phyloP scores from a whole-genome alignment of 2,113 vertebrate species.

The Pygoscelis antarcticus region DNA sequence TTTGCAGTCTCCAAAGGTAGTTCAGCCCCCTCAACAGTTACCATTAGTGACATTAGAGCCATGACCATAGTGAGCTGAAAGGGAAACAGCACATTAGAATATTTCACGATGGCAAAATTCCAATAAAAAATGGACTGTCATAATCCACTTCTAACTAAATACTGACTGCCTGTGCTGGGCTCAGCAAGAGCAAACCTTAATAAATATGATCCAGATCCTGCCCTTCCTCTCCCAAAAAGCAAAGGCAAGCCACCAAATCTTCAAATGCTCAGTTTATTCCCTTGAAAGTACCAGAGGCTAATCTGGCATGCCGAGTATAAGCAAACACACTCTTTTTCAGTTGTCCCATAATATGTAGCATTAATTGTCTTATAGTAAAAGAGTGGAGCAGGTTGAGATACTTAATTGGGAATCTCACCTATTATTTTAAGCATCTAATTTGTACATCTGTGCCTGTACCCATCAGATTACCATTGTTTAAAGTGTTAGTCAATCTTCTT shows the following conservation, averaged over 20 bases:
- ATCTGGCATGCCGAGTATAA: not conserved
- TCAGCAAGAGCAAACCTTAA: not conserved
- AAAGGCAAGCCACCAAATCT: not conserved
- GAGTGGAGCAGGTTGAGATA: not conserved
- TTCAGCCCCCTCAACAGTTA: not conserved
- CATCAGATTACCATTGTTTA: not conserved
- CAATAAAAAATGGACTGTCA: constrained; percentile 7
- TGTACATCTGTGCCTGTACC: not conserved
- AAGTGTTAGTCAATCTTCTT: not conserved
- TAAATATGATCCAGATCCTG: constrained; percentile 17
- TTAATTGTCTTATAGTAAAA: not conserved
- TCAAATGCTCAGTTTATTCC: not conserved
- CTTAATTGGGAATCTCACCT: not conserved
- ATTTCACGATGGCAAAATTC: not conserved
- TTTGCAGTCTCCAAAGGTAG: not conserved
- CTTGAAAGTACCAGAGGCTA: not conserved
- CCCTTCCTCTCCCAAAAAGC: not conserved
- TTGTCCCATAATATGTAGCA: not conserved
- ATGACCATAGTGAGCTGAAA: not conserved
- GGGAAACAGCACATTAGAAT: not conserved
- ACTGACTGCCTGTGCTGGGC: not conserved
- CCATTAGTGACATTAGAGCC: not conserved
- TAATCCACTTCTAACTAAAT: not conserved
- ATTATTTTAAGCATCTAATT: constrained; percentile 2
- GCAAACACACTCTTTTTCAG: not conserved